phyloP scores from a whole-genome alignment of 2,797 vertebrate genomes.

The Rhodeus uyekii region DNA sequence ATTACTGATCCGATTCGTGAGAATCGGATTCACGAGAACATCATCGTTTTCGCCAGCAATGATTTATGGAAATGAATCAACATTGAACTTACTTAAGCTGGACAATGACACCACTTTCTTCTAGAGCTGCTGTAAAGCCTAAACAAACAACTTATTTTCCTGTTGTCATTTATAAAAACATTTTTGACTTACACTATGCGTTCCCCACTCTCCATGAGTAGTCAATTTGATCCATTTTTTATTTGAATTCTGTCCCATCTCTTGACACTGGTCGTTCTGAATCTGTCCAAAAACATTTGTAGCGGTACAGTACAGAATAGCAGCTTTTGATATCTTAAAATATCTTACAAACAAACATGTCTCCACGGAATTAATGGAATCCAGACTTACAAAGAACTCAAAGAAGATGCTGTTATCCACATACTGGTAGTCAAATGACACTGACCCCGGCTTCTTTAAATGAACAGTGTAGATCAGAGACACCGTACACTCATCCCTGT shows the following conservation, averaged over 20 bases:
- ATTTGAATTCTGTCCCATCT: constrained; percentile 84
- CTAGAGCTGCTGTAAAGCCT: too few species aligned
- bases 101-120: too few species aligned
- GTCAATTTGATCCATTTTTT: constrained; percentile 93
- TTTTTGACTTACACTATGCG: constrained; percentile 80
- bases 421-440: constrained; percentile 97
- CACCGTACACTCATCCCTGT: constrained; percentile 94
- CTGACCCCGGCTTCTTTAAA: constrained; percentile 92
- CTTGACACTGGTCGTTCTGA: constrained; percentile 98
- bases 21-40: too few species aligned
- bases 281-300: constrained; percentile 75
- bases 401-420: constrained; percentile 97
- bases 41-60: too few species aligned
- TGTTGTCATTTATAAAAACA: too few species aligned
- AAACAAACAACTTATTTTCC: too few species aligned
- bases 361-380: background rate
- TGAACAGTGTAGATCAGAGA: constrained; percentile 96
- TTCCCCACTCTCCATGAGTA: constrained; percentile 89
- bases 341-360: background rate
- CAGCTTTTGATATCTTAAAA: background rate
- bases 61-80: too few species aligned
- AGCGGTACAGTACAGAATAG: background rate
- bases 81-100: too few species aligned
- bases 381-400: constrained; percentile 94
- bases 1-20: too few species aligned